Evolutionary conservation across 1,140 invertebrate genomes (phyloP), one percentile per base, ranked within the genome.

Genomic region (Glossosoma conforme): DNA sequence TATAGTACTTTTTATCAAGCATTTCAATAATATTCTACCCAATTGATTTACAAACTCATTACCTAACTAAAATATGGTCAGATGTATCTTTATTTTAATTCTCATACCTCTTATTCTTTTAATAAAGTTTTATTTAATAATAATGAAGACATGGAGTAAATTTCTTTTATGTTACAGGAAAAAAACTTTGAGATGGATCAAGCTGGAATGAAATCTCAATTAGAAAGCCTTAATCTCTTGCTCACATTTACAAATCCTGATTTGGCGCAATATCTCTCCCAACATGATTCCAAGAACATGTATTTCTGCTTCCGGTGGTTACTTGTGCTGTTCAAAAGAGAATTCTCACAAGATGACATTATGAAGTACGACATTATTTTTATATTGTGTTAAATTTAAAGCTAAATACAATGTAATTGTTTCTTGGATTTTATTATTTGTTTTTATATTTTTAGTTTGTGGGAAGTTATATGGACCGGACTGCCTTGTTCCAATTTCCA

Each of bases 181-280:
- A 77, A 79, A n/a, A 99, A 98, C 75, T 99, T 99, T 75, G 93
- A 97, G 65, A 87, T 97, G 71, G 93, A 97, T 74, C 95, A 98
- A 70, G 82, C 87, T n/a, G 90, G 91, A 18, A 98, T 98, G 86
- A 98, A 97, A 72, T 78, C 80, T 22, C 96, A 98, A 70, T 74
- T 98, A 33, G 75, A 81, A 22, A 86, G 97, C 62, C 74, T 98
- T 21, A 83, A 91, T 57, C 84, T 82, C 35, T 70, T 98, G 24
- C 65, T 98, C 5, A 77, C 80, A 58, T 84, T 93, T 58, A 79
- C 85, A 17, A 89, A 93, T 65, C 91, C 92, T 1, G 81, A 85
- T 43, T 75, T 98, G 20, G 88, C 87, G 33, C 80, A 83, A 42
- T 97, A 98, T 72, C 79, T 93, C 62, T 86, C 90, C 54, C 82